Conservation (phyloP, 2,113 vertebrate genomes). For the Mesocricetus auratus region DNA sequence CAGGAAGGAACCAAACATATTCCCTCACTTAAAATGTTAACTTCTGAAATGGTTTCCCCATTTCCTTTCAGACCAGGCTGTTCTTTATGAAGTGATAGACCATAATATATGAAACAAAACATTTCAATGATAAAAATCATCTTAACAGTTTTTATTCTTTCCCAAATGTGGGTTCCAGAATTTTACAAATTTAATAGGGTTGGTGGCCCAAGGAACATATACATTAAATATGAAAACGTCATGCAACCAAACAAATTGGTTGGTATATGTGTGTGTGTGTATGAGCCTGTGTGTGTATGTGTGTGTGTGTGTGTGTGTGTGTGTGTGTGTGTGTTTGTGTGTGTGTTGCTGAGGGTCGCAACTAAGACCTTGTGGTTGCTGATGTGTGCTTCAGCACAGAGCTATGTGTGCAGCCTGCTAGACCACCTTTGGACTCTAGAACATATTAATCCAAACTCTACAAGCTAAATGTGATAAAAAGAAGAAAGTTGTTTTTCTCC, state of each 20-base stretch:
- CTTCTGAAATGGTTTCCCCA: neutral
- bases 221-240: neutral
- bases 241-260: neutral
- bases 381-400: neutral
- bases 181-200: neutral
- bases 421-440: neutral
- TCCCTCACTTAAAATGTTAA: neutral
- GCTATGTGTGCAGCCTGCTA: neutral
- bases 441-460: neutral
- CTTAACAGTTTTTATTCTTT: neutral
- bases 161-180: conserved; percentile 6
- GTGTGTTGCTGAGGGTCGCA: neutral
- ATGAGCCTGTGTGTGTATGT: rapidly evolving
- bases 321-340: neutral
- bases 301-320: neutral
- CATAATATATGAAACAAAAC: conserved; percentile 22
- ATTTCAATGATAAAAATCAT: neutral
- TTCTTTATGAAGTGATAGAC: neutral
- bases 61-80: neutral
- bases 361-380: neutral
- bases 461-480: neutral
- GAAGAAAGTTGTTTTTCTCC: neutral
- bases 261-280: neutral
- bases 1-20: neutral
- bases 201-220: neutral